A percentile compares a stretch with the other conserved stretches of the same genome.
These are phyloP conservation scores for Clinocottus analis DNA, from an alignment of 2,113 vertebrate genomes.

Conservation along the genomic window DNA sequence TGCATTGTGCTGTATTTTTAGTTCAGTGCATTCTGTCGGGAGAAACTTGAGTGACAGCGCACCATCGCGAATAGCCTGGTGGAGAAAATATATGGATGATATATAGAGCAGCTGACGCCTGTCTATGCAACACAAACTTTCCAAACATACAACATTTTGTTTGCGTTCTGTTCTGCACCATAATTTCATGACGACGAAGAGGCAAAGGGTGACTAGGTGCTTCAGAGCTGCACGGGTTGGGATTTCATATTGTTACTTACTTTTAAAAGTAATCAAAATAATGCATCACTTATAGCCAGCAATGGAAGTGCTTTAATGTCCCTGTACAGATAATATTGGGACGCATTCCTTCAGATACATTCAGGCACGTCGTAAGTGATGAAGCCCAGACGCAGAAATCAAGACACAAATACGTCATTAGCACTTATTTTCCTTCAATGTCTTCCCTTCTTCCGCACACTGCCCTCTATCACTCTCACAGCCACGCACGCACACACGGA, in stretches of 20 bases:
- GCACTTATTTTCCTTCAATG: slow-evolving; percentile 5
- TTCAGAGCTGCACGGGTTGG: slow-evolving; percentile 11
- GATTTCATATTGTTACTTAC: slow-evolving; percentile 9
- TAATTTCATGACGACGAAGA: slow-evolving; percentile 22
- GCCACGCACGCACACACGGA: neutral
- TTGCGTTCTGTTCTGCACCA: neutral
- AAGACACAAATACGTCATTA: slow-evolving; percentile 4
- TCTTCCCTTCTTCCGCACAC: neutral
- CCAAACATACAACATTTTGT: neutral
- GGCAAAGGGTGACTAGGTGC: slow-evolving; percentile 27
- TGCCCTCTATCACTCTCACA: neutral
- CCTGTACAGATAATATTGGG: neutral
- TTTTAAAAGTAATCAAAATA: slow-evolving; percentile 3
- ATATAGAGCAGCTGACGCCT: neutral
- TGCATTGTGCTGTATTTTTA: slow-evolving; percentile 13
- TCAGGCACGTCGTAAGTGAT: neutral
- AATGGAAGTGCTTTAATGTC: neutral
- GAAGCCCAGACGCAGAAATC: neutral
- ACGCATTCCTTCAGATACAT: neutral
- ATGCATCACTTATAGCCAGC: neutral
- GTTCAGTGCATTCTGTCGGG: neutral
- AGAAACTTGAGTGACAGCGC: neutral
- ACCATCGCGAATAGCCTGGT: neutral
- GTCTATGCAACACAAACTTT: neutral
- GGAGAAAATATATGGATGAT: neutral